phyloP scores from a whole-genome alignment of 2,888 invertebrate species.

The Tinea semifulvella region DNA sequence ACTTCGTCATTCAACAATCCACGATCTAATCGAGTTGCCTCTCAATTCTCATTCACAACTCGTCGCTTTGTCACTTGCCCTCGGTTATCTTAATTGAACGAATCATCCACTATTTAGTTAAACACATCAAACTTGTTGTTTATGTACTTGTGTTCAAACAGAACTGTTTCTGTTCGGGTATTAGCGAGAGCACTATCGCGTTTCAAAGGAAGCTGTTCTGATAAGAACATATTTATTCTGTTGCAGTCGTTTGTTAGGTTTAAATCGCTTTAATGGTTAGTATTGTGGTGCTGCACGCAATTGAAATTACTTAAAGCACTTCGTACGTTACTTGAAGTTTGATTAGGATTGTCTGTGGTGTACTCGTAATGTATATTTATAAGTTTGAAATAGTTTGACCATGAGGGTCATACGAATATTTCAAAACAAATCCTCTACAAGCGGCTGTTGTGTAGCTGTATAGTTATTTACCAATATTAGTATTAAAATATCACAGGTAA shows the following conservation, averaged over 20 bases:
- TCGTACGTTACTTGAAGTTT: no score
- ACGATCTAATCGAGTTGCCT: slow-evolving; percentile 29
- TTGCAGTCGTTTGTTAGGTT: not conserved
- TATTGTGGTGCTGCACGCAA: no score
- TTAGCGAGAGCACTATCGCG: slow-evolving; percentile 7
- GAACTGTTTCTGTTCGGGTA: not conserved
- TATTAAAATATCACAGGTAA: no score
- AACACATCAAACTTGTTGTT: slow-evolving; percentile 23
- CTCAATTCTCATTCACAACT: slow-evolving; percentile 19
- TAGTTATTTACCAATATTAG: no score
- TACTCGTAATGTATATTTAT: no score
- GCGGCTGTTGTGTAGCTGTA: no score
- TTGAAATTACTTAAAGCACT: no score
- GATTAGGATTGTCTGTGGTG: no score
- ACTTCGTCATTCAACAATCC: slow-evolving; percentile 26
- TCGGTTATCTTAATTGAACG: slow-evolving; percentile 41
- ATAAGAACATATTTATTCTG: slow-evolving; percentile 8
- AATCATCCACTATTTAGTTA: slow-evolving; percentile 51
- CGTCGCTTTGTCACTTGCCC: slow-evolving; percentile 13
- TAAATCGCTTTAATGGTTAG: no score
- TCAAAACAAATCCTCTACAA: no score
- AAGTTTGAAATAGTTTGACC: no score
- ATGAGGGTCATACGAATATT: no score
- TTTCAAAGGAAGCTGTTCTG: slow-evolving; percentile 9
- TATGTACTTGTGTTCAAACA: slow-evolving; percentile 1